These are phyloP conservation scores for Matsumyia berberina DNA, from an alignment of 2,888 invertebrate genomes.

Conservation along the genomic window DNA sequence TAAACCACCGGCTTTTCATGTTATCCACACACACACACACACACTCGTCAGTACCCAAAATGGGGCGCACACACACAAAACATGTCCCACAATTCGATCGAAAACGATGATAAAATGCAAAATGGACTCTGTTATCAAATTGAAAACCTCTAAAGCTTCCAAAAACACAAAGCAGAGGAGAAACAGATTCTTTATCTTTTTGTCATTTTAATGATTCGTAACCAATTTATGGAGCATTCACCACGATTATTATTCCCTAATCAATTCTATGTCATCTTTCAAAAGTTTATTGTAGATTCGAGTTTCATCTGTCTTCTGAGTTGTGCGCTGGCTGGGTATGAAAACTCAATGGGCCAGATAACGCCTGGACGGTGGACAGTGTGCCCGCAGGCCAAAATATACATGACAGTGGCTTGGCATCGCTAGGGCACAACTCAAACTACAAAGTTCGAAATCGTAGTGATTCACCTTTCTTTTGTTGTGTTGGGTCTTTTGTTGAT, in stretches of 20 bases:
- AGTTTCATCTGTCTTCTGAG: constrained; percentile 9
- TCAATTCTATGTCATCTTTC: constrained; percentile 56
- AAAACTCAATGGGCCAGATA: constrained; percentile 38
- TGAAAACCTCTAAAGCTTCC: constrained; percentile 1
- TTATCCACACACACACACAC: not conserved
- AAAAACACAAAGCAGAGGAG: not conserved
- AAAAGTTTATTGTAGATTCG: constrained; percentile 41
- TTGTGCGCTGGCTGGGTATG: not conserved
- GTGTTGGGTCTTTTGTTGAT: constrained; percentile 22
- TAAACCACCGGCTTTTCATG: constrained; percentile 1
- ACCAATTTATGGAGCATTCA: constrained; percentile 43
- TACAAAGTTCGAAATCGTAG: not conserved
- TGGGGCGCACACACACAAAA: not conserved
- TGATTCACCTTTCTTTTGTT: constrained; percentile 46
- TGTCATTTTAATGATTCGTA: constrained; percentile 54
- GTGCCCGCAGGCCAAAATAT: constrained; percentile 28
- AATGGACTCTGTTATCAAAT: constrained; percentile 1
- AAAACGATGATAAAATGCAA: constrained; percentile 34
- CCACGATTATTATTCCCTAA: constrained; percentile 40
- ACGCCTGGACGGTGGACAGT: constrained; percentile 57
- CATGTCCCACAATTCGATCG: constrained; percentile 3
- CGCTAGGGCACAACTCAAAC: constrained; percentile 10
- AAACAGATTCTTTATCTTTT: constrained; percentile 30
- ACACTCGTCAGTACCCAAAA: not conserved
- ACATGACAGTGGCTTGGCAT: constrained; percentile 6